Conservation (phyloP, 1,140 invertebrate genomes). For the Lepidurus couesii region DNA sequence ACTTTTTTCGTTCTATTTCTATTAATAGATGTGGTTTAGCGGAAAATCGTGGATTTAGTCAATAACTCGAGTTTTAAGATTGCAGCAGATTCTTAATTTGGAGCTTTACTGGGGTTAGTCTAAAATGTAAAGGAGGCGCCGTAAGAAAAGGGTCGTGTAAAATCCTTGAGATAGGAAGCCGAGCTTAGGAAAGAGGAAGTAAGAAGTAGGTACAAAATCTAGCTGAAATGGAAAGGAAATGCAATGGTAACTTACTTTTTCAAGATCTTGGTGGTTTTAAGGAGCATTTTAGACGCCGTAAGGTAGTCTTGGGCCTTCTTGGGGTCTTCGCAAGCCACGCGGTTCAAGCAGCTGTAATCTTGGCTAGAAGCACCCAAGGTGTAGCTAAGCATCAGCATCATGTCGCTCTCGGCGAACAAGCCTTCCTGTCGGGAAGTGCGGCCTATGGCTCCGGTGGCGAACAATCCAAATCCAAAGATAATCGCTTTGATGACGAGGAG, state of each 20-base stretch:
- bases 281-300: conserved; percentile 63
- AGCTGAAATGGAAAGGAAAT: conserved; percentile 5
- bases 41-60: too few species aligned
- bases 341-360: conserved; percentile 63
- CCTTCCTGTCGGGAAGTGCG: conserved; percentile 21
- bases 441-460: conserved; percentile 35
- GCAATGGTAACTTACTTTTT: conserved; percentile 52
- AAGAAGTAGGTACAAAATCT: neutral
- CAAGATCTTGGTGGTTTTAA: conserved; percentile 62
- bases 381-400: conserved; percentile 61
- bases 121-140: too few species aligned
- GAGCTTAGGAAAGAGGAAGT: too few species aligned
- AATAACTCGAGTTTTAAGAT: too few species aligned
- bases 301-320: conserved; percentile 64
- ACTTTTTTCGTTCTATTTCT: too few species aligned
- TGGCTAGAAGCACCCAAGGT: conserved; percentile 58
- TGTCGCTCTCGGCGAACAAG: conserved; percentile 57
- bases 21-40: too few species aligned
- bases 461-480: conserved; percentile 64
- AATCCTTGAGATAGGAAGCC: too few species aligned
- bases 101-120: too few species aligned
- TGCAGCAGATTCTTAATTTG: too few species aligned
- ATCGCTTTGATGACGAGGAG: conserved; percentile 72
- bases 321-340: conserved; percentile 66
- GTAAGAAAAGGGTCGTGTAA: too few species aligned